These are phyloP conservation scores for Onychomys arenicola DNA, from an alignment of 2,797 vertebrate genomes.

Conservation along the genomic window DNA sequence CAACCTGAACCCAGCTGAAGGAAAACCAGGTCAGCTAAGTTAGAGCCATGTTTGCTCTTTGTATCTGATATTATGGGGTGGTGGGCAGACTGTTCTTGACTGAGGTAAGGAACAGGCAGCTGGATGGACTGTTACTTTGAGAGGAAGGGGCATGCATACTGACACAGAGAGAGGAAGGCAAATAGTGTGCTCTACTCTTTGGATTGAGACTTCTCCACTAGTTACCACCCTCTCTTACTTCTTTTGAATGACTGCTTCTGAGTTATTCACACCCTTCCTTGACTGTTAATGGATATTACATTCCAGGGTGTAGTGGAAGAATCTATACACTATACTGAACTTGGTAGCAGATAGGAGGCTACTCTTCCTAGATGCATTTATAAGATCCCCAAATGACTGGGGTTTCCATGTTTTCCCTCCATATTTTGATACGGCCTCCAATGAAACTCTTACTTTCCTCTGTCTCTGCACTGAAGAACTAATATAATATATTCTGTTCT, in stretches of 20 bases:
- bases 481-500: neutral
- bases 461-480: neutral
- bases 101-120: neutral
- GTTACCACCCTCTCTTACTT: neutral
- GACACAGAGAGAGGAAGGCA: neutral
- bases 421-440: neutral
- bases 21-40: neutral
- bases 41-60: neutral
- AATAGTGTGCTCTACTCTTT: neutral
- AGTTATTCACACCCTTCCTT: neutral
- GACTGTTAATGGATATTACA: neutral
- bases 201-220: neutral
- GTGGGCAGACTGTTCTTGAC: neutral
- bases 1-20: neutral
- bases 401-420: conserved; percentile 13
- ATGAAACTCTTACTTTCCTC: conserved; percentile 21
- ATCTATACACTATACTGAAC: neutral
- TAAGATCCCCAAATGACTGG: neutral
- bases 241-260: conserved; percentile 15
- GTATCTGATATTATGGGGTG: neutral
- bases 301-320: neutral
- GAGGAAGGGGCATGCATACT: neutral
- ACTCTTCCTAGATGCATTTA: neutral
- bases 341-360: neutral
- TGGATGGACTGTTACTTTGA: neutral